A percentile compares a stretch with the other conserved stretches of the same genome.
phyloP scores from a whole-genome alignment of 2,797 vertebrate genomes.

The Brotula barbata region DNA sequence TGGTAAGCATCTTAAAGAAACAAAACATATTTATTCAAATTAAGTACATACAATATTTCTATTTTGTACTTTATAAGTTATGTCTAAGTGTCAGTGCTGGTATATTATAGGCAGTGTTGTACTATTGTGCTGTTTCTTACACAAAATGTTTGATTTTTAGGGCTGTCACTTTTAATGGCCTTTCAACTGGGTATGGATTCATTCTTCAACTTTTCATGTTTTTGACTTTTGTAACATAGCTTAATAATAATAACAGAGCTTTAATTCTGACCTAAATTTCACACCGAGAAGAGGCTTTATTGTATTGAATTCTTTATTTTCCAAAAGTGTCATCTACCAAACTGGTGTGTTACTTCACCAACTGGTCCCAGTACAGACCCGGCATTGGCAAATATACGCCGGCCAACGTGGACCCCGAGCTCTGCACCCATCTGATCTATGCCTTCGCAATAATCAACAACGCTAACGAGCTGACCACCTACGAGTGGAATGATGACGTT shows the following conservation, averaged over 20 bases:
- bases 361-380: slow-evolving; percentile 79
- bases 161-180: slow-evolving; percentile 56
- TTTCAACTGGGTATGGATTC: slow-evolving; percentile 63
- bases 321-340: slow-evolving; percentile 73
- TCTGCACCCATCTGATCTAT: slow-evolving; percentile 85
- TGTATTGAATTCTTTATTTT: background rate
- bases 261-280: background rate
- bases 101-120: background rate
- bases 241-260: too few relatives aligned
- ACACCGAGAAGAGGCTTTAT: background rate
- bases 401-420: slow-evolving; percentile 76
- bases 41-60: too few relatives aligned
- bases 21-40: too few relatives aligned
- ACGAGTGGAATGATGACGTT: slow-evolving; percentile 75
- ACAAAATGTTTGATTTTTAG: slow-evolving; percentile 36
- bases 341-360: slow-evolving; percentile 84
- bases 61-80: too few relatives aligned
- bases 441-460: slow-evolving; percentile 79
- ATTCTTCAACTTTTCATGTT: background rate
- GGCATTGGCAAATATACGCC: slow-evolving; percentile 67
- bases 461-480: slow-evolving; percentile 69
- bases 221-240: background rate
- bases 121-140: background rate
- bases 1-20: slow-evolving; percentile 38
- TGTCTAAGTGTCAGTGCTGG: too few relatives aligned